Conservation (phyloP, 1,140 invertebrate species). For the Drosophila pseudoananassae region DNA sequence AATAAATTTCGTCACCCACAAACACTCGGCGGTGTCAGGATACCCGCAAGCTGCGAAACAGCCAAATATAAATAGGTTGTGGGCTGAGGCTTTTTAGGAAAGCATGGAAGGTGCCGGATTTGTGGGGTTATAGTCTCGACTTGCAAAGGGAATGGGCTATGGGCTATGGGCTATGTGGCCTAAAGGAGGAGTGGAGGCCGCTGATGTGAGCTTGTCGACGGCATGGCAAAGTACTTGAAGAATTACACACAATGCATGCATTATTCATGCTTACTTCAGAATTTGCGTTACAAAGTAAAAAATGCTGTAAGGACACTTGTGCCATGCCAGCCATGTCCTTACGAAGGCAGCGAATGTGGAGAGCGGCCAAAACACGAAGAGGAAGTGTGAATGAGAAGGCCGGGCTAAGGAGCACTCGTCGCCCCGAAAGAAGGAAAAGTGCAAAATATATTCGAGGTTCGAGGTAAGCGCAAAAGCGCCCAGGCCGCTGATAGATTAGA, state of each 20-base stretch:
- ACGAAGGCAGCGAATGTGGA: slow-evolving; percentile 22
- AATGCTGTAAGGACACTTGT: slow-evolving; percentile 78
- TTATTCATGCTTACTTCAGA: slow-evolving; percentile 82
- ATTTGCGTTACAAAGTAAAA: slow-evolving; percentile 82
- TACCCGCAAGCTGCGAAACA: slow-evolving; percentile 36
- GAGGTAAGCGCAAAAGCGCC: slow-evolving; percentile 46
- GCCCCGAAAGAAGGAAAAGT: slow-evolving; percentile 37
- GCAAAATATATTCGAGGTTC: slow-evolving; percentile 50
- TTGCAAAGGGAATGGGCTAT: neutral
- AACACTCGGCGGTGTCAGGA: slow-evolving; percentile 3
- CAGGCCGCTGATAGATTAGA: slow-evolving; percentile 73
- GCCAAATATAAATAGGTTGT: slow-evolving; percentile 76
- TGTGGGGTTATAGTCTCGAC: neutral
- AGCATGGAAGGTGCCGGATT: neutral
- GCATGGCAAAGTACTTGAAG: slow-evolving; percentile 77
- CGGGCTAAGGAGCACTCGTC: slow-evolving; percentile 21
- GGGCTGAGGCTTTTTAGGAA: slow-evolving; percentile 4
- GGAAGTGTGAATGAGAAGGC: slow-evolving; percentile 64
- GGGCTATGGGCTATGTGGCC: neutral
- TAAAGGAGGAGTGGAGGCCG: slow-evolving; percentile 6
- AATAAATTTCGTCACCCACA: slow-evolving; percentile 68
- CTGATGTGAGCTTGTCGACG: slow-evolving; percentile 75
- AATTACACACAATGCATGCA: slow-evolving; percentile 81
- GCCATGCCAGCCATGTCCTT: slow-evolving; percentile 47
- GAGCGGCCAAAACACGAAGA: slow-evolving; percentile 49